Conservation (phyloP, 2,797 vertebrate genomes). For the Orestias chungarensis region DNA sequence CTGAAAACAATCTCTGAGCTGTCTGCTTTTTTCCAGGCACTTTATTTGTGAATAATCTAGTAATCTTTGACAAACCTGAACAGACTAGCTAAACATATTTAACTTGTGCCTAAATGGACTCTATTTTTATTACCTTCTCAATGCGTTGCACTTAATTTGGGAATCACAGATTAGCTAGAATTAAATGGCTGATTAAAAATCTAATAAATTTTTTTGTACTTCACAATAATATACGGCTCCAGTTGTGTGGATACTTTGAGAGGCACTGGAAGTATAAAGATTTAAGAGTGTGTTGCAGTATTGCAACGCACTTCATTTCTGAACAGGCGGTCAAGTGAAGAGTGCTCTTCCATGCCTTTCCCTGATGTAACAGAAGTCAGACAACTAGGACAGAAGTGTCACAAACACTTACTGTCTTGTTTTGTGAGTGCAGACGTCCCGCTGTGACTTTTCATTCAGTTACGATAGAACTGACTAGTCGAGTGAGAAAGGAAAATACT, state of each 20-base stretch:
- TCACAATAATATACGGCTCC: background rate
- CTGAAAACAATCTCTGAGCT: no score
- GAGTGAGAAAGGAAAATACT: slow-evolving; percentile 22
- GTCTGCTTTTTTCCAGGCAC: no score
- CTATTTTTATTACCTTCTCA: background rate
- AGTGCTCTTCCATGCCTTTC: slow-evolving; percentile 32
- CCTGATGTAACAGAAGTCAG: slow-evolving; percentile 30
- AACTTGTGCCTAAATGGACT: background rate
- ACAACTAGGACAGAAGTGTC: slow-evolving; percentile 67
- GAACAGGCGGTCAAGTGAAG: slow-evolving; percentile 13
- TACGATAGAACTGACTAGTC: slow-evolving; percentile 39
- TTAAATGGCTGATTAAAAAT: background rate
- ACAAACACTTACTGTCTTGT: slow-evolving; percentile 50
- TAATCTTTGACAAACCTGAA: no score
- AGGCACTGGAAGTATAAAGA: background rate
- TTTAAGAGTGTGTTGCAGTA: background rate
- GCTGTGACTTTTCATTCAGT: slow-evolving; percentile 42
- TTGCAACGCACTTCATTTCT: background rate
- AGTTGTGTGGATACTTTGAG: background rate
- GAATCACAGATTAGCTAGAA: background rate
- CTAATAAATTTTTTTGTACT: background rate
- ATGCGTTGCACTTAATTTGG: background rate
- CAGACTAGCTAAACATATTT: no score
- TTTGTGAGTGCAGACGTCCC: slow-evolving; percentile 56
- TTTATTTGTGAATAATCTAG: no score